These are phyloP conservation scores for Bungarus multicinctus DNA, from an alignment of 2,113 vertebrate species.

Conservation along the genomic window DNA sequence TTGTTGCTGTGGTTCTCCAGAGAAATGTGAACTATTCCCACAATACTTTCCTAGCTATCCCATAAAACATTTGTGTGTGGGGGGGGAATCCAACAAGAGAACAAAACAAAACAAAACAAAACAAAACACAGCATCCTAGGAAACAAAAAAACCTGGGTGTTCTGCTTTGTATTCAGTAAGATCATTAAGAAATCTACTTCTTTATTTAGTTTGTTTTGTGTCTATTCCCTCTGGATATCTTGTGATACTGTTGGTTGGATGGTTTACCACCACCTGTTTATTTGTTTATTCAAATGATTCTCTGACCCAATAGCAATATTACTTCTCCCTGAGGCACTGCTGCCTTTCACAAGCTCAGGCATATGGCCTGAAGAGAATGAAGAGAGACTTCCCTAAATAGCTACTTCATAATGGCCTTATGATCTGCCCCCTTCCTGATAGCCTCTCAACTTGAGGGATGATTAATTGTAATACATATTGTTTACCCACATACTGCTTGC, in stretches of 20 bases:
- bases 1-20: background rate
- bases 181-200: background rate
- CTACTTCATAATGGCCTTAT: background rate
- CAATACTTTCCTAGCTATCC: no score
- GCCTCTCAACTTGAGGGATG: background rate
- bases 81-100: background rate
- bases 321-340: slow-evolving; percentile 59
- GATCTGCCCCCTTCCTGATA: background rate
- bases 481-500: slow-evolving; percentile 3
- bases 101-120: background rate
- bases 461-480: slow-evolving; percentile 8
- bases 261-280: slow-evolving; percentile 73
- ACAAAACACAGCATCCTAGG: background rate
- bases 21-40: background rate
- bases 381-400: slow-evolving; percentile 62
- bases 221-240: slow-evolving; percentile 45
- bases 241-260: slow-evolving; percentile 55
- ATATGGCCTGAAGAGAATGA: slow-evolving; percentile 1
- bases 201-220: background rate
- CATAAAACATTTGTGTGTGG: background rate
- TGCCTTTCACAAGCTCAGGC: slow-evolving; percentile 40
- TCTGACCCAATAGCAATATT: slow-evolving; percentile 82
- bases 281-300: slow-evolving; percentile 67
- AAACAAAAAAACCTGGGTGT: background rate
- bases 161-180: background rate